Evolutionary conservation across 23 tunicate genomes (phyloP).

Genomic region (Diplosoma virens): DNA sequence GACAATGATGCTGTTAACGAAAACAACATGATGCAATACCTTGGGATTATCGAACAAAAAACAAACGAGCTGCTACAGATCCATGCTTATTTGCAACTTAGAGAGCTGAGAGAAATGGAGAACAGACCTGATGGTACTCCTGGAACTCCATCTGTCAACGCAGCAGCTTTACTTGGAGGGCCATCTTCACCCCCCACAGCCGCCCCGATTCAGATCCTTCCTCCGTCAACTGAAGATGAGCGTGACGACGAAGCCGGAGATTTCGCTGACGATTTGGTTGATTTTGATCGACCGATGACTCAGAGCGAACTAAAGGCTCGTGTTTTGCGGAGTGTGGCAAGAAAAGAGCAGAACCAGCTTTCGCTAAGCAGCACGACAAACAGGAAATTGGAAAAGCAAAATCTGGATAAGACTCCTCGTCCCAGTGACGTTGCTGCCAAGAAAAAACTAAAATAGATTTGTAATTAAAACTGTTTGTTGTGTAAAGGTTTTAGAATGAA

Average conservation of each 20-base stretch:
- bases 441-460: too few relatives aligned
- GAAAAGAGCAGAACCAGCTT: constrained; percentile 38
- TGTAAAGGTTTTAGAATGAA: too few relatives aligned
- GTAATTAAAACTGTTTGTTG: too few relatives aligned
- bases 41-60: constrained; percentile 89
- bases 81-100: constrained; percentile 85
- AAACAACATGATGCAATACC: constrained; percentile 95
- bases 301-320: constrained; percentile 62
- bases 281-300: constrained; percentile 83
- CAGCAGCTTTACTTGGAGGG: constrained; percentile 83
- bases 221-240: constrained; percentile 89
- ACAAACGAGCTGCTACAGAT: constrained; percentile 90
- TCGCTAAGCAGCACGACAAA: constrained; percentile 6
- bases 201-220: constrained; percentile 65
- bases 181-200: constrained; percentile 61
- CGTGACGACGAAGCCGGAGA: constrained; percentile 70
- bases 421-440: constrained; percentile 22
- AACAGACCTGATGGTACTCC: constrained; percentile 65
- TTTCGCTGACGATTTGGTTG: constrained; percentile 69
- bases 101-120: constrained; percentile 61
- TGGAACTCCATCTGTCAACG: constrained; percentile 54
- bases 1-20: constrained; percentile 80
- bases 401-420: constrained; percentile 60
- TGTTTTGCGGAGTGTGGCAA: constrained; percentile 62
- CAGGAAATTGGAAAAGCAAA: constrained; percentile 50